Evolutionary conservation across 2,888 invertebrate species (phyloP).

Genomic region (Calameuta filiformis): DNA sequence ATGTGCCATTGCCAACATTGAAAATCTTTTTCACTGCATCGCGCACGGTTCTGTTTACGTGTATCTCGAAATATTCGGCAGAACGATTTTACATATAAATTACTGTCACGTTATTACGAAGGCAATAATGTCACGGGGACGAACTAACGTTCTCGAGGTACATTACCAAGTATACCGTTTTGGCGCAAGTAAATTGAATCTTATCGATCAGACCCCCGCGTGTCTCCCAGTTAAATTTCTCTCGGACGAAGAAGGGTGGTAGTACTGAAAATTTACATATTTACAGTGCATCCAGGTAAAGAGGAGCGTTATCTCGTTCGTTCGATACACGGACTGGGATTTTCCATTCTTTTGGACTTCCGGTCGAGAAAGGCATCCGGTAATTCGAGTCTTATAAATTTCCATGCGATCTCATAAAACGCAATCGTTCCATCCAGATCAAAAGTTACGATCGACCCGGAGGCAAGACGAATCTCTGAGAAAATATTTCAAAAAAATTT

Average conservation of each 20-base stretch:
- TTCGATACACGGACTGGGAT: conserved; percentile 31
- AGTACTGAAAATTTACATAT: conserved; percentile 50
- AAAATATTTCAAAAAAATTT: neutral
- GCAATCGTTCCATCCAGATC: neutral
- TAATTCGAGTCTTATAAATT: neutral
- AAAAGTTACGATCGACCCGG: neutral
- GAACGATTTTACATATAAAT: conserved; percentile 48
- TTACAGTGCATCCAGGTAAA: conserved; percentile 43
- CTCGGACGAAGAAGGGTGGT: conserved; percentile 39
- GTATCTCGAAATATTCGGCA: conserved; percentile 33
- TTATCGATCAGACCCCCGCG: conserved; percentile 40
- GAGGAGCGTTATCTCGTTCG: conserved; percentile 41
- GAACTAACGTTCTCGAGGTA: conserved; percentile 41
- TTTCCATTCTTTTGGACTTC: neutral
- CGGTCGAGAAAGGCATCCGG: neutral
- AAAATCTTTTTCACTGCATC: neutral
- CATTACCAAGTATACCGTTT: conserved; percentile 50
- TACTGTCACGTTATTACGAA: conserved; percentile 43
- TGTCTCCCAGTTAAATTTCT: conserved; percentile 30
- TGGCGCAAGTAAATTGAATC: conserved; percentile 53
- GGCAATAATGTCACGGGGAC: conserved; percentile 44
- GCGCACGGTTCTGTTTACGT: conserved; percentile 24
- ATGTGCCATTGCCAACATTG: accelerated
- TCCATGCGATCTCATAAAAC: neutral
- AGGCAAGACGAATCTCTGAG: neutral